Evolutionary conservation across 2,113 vertebrate species (phyloP).

Genomic region (Steatornis caripensis): DNA sequence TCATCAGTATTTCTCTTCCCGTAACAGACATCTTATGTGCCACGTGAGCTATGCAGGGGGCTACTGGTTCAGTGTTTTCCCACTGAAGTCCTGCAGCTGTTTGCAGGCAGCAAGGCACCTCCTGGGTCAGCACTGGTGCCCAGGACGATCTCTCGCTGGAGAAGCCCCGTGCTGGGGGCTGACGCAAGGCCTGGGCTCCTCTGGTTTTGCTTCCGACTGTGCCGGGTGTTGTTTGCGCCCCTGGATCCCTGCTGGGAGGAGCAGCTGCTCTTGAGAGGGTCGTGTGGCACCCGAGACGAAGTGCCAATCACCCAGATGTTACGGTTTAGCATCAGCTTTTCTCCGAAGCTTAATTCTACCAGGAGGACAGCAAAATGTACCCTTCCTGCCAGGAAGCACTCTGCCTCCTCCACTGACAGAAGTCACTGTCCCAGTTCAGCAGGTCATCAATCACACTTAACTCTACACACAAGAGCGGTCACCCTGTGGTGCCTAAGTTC

Average conservation of each 20-base stretch:
- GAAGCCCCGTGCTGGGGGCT: not conserved
- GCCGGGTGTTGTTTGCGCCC: not conserved
- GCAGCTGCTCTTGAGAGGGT: not conserved
- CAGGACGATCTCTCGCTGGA: not conserved
- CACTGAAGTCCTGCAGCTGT: not conserved
- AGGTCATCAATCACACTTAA: not conserved
- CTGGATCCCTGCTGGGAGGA: not conserved
- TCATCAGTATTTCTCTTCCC: not conserved
- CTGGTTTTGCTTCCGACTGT: not conserved
- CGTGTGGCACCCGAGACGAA: rapidly evolving
- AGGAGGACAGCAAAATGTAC: not conserved
- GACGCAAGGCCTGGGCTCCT: not conserved
- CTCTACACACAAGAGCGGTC: not conserved
- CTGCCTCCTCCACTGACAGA: not conserved
- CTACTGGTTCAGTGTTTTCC: not conserved
- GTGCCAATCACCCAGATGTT: not conserved
- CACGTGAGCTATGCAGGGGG: not conserved
- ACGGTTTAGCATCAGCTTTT: not conserved
- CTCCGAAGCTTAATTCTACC: not conserved
- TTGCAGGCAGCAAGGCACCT: not conserved
- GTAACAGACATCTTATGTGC: not conserved
- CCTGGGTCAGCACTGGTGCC: not conserved
- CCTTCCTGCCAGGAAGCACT: not conserved
- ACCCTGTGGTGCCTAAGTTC: not conserved
- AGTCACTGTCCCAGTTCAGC: not conserved